Base-by-base conservation (phyloP, 2,797 vertebrate genomes). In the Pampus argenteus region DNA sequence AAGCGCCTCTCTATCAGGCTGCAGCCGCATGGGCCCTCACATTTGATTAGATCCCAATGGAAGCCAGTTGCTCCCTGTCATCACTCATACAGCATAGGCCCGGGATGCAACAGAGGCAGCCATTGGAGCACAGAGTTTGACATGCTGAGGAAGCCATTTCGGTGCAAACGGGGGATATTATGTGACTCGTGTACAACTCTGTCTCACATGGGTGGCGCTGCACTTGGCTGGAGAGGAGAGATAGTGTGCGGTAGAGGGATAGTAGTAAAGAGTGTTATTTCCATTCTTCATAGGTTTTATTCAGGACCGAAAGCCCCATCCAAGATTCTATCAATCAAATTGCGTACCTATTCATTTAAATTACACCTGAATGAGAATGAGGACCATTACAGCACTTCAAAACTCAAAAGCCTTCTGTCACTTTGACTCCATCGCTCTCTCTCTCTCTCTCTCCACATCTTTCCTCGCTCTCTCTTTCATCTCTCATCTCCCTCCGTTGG, bases 1-100 rank as follows among this genome's bases (percentile, higher is more conserved):
- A 90, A 88, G 89, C 75, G 83, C 84, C 87, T 88, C 92, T 93
- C 89, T 89, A 91, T 91, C 88, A 86, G 83, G 79, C 89, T 84
- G 84, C 82, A 84, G 88, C 87, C 80, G 61, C 88, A 87, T 61
- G 85, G 89, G 87, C 85, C 88, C 91, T 93, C 89, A 92, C 88
- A 90, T 93, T 92, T 92, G 91, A 93, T 93, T 91, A 92, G 90
- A 92, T 91, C 90, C 91, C 92, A 89, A 89, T 87, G 90, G 90
- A 92, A 91, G 89, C 83, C 85, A 83, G 89, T 90, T 85, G 87
- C 89, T 85, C 87, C 81, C 83, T 85, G 90, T 89, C 92, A 92
- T 92, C 88, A 81, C 86, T 92, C 90, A 91, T 86, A 86, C 79
- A 58, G 88, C 77, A 66, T 18, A 29, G 81, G 79, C 63, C 68